Evolutionary conservation across 1,140 invertebrate genomes (phyloP).

Genomic region (Scylla paramamosain): DNA sequence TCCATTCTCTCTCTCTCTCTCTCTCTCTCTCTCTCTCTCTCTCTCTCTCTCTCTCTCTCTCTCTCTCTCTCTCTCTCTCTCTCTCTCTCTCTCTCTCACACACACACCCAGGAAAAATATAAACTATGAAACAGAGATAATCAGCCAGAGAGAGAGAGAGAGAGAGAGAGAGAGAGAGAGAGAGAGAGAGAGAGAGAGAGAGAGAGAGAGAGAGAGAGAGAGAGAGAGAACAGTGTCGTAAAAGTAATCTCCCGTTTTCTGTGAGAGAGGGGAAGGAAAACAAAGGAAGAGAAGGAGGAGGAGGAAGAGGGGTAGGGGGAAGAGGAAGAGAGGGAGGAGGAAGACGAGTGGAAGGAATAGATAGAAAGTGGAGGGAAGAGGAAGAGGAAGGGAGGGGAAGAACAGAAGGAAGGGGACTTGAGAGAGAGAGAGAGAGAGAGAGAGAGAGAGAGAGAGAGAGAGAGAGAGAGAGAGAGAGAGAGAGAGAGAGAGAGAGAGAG

Average conservation of each 20-base stretch:
- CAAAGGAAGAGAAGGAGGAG: background rate
- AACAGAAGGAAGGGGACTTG: background rate
- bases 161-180: slow-evolving; percentile 1
- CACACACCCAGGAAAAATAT: too few species aligned
- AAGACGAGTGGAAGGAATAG: background rate
- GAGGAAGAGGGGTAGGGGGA: background rate
- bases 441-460: background rate
- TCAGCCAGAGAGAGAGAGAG: background rate
- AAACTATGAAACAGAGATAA: background rate
- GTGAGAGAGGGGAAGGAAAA: background rate
- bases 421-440: background rate
- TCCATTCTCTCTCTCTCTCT: too few species aligned
- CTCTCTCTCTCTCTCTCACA: too few species aligned
- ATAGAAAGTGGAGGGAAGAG: background rate
- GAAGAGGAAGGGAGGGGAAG: background rate
- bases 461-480: background rate
- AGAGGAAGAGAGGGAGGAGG: background rate
- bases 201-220: background rate
- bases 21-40: too few species aligned
- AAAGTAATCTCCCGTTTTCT: background rate
- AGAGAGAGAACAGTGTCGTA: background rate
- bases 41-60: too few species aligned
- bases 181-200: slow-evolving; percentile 8
- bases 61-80: too few species aligned
- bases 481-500: background rate